Evolutionary conservation across 2,888 invertebrate species (phyloP), one percentile per base, ranked within the genome.

Genomic region (Sphecodes monilicornis): DNA sequence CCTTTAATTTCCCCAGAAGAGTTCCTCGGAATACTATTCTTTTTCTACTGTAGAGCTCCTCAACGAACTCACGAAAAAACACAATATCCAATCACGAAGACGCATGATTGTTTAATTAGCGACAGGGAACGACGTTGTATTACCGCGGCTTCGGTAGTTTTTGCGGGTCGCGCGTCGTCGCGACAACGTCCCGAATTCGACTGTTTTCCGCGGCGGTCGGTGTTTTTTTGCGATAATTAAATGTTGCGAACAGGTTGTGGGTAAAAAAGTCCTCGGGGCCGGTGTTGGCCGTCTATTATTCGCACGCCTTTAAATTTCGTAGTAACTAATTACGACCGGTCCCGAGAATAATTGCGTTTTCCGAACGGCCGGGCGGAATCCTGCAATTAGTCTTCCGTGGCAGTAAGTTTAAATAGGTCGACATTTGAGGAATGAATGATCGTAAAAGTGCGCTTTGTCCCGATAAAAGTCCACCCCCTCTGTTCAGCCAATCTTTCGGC

Each of bases 211-310:
- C 18, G 36, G 60, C 22, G 36, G 66, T 32, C 8, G 13, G 8
- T 2, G 22, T 22, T 60, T 72, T 70, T 71, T 50, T 76, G 41
- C 26, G 1, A 26, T 76, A 81, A 76, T 83, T 83, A 83, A 83
- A 76, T 39, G 76, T 81, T 76, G 76, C 80, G 68, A 76, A 80
- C 82, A 72, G 72, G 66, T 72, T 68, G 80, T 66, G 29, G 13
- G 78, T n/a, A 78, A 78, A 78, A 66, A 66, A 39, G 16, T n/a
- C 39, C 8, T 18, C n/a, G 46, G 22, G 11, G 22, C 6, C 29
- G 41, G 43, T 13, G 39, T 66, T 36, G 18, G 26, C n/a, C n/a
- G n/a, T n/a, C 68, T 39, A 50, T 68, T 72, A 54, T 32, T 26
- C 72, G 46, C 46, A 29, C 18, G n/a, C 50, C 46, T 81, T 76